Percentiles rank a stretch among this genome's conserved stretches.
phyloP scores from a whole-genome alignment of 2,113 vertebrate genomes.

The Dunckerocampus dactyliophorus region DNA sequence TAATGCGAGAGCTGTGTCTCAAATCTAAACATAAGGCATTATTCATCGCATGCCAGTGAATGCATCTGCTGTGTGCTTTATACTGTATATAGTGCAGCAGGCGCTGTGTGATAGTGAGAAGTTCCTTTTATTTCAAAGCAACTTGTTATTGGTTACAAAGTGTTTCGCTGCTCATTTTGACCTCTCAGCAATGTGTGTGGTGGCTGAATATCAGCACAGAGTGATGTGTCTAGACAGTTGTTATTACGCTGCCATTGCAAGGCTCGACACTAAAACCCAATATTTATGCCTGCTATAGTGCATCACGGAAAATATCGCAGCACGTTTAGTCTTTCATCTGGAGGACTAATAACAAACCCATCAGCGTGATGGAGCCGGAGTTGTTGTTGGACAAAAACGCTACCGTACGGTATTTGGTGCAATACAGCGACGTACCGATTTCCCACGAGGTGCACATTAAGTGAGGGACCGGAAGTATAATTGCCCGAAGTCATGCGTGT shows the following conservation, averaged over 20 bases:
- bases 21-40: no score
- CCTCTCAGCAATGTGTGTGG: not conserved
- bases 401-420: no score
- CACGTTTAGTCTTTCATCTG: slow-evolving; percentile 9
- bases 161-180: not conserved
- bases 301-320: slow-evolving; percentile 2
- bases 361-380: not conserved
- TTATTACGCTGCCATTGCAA: slow-evolving; percentile 3
- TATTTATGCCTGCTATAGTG: slow-evolving; percentile 11
- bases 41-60: not conserved
- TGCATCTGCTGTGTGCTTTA: slow-evolving; percentile 2
- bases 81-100: not conserved
- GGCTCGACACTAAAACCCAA: not conserved
- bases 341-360: not conserved
- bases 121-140: not conserved
- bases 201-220: slow-evolving; percentile 6
- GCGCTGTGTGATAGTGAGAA: not conserved
- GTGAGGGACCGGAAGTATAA: no score
- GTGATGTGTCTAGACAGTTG: slow-evolving; percentile 8
- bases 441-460: no score
- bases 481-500: no score
- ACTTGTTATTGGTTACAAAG: not conserved
- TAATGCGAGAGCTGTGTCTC: no score
- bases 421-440: no score
- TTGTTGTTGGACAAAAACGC: no score